Base-by-base conservation (phyloP, 2,888 invertebrate genomes). In the Drosophila nigritarsus region DNA sequence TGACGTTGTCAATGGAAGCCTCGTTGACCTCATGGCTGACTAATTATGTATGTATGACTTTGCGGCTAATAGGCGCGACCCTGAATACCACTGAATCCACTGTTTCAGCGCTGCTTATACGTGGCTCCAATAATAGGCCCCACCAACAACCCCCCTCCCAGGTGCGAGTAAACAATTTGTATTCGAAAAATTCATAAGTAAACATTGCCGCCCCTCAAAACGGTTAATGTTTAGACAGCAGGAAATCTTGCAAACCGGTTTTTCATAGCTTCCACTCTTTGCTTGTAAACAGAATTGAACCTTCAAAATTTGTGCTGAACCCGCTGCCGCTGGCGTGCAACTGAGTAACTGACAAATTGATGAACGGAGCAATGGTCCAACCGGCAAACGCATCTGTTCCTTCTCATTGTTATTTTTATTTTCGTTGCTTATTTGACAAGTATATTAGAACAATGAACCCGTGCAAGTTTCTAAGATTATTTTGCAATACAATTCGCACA, bases 151-250 rank as follows among this genome's bases (percentile, higher is more conserved):
- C 53, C 45, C 54, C 68, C 48, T 40, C 53, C 27, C 49, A 49
- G 51, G 54, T 3, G 65, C 61, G 65, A 73, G 69, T 80, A 80
- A 87, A 69, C 87, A 89, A 89, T 84, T 89, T 86, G 80, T 89
- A 65, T 82, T 38, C 53, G 56, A 64, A 54, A 67, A 42, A 70
- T 64, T 73, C 61, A 73, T 59, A 73, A 62, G 56, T 69, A 71
- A 82, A 67, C 66, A 75, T 79, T 79, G 64, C 68, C 63, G 73
- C 66, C 70, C 73, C 71, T 60, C 72, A 62, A 66, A 80, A 76
- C 71, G 66, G 80, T 72, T 80, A 67, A 36, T 54, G 50, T 27
- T 66, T 8, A n/a, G 54, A 53, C 67, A 42, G 65, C 59, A 62
- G 20, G 30, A 63, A 78, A 72, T 55, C 55, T 54, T 36, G 29